A percentile compares a stretch with the other conserved stretches of the same genome.
Evolutionary conservation across 23 tunicate genomes (phyloP).

Genomic region (Pegea sp.): DNA sequence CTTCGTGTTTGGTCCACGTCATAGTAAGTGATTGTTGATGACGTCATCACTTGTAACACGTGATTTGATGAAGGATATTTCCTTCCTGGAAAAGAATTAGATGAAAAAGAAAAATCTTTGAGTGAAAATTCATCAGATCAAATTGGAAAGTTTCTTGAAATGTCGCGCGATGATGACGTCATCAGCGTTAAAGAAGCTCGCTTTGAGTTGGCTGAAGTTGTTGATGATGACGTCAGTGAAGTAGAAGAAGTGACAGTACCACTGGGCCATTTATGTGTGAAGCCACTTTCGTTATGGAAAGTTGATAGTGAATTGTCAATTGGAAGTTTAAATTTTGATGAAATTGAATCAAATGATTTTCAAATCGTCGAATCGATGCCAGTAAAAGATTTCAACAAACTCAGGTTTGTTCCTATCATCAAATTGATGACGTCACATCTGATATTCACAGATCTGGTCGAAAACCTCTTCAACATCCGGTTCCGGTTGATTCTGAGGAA

Average conservation of each 20-base stretch:
- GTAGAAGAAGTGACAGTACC: not conserved
- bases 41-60: no score
- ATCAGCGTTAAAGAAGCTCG: not conserved
- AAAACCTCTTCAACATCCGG: no score
- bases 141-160: no score
- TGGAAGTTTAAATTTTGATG: conserved; percentile 12
- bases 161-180: not conserved
- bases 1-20: no score
- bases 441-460: not conserved
- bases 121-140: no score
- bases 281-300: conserved; percentile 3
- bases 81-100: no score
- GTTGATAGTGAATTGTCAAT: conserved; percentile 50
- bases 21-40: no score
- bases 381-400: conserved; percentile 25
- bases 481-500: no score
- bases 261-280: not conserved
- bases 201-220: not conserved
- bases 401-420: conserved; percentile 14
- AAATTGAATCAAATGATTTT: conserved; percentile 5
- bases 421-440: not conserved
- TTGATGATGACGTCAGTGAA: not conserved
- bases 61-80: no score
- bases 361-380: conserved; percentile 68
- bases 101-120: no score